These are phyloP conservation scores for Spisula solida DNA, from an alignment of 2,888 invertebrate species.

Conservation along the genomic window DNA sequence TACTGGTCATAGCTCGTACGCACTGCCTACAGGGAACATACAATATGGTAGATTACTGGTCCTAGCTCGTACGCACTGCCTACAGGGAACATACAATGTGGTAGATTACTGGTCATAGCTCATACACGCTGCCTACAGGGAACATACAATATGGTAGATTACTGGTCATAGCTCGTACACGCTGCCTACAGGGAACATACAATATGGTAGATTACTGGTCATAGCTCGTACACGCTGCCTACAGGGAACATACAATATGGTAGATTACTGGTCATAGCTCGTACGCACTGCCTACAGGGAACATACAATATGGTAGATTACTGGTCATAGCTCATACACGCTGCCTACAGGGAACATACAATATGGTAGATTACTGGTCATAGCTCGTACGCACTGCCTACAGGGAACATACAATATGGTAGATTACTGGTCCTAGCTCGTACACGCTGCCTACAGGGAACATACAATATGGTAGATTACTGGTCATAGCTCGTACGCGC, in stretches of 20 bases:
- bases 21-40: conserved; percentile 84
- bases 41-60: conserved; percentile 80
- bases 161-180: conserved; percentile 83
- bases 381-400: conserved; percentile 84
- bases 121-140: conserved; percentile 85
- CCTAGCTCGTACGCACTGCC: conserved; percentile 83
- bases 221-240: conserved; percentile 85
- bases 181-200: conserved; percentile 83
- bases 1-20: conserved; percentile 83
- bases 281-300: conserved; percentile 83
- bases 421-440: conserved; percentile 82
- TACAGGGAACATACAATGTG: too few species aligned
- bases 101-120: conserved; percentile 82
- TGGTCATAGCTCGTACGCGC: conserved; percentile 83
- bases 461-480: conserved; percentile 75
- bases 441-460: conserved; percentile 85
- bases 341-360: conserved; percentile 81
- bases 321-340: conserved; percentile 84
- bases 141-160: conserved; percentile 75
- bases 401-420: too few species aligned
- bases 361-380: conserved; percentile 81
- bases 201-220: conserved; percentile 82
- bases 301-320: too few species aligned
- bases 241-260: conserved; percentile 72
- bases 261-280: conserved; percentile 82